Conservation (phyloP, 1,140 invertebrate species). For the Drosophila willistoni region DNA sequence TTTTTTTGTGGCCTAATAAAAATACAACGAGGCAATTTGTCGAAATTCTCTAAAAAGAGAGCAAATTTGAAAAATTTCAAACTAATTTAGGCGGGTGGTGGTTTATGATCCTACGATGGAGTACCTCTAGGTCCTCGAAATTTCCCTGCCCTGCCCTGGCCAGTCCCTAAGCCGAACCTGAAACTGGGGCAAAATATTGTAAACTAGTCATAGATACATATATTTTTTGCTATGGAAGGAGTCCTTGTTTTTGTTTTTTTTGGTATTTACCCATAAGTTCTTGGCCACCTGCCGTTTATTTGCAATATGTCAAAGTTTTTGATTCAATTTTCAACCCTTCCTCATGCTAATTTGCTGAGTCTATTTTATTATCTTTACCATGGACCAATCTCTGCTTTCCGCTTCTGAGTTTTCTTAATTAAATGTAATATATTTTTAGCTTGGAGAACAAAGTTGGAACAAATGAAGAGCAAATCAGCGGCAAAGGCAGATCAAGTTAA, state of each 20-base stretch:
- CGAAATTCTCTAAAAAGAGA: conserved; percentile 44
- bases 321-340: no score
- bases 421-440: no score
- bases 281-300: conserved; percentile 77
- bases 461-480: no score
- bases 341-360: no score
- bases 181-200: conserved; percentile 59
- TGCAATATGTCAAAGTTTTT: conserved; percentile 62
- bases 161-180: conserved; percentile 19
- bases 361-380: no score
- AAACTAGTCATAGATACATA: conserved; percentile 2
- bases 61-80: conserved; percentile 47
- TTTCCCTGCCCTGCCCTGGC: conserved; percentile 20
- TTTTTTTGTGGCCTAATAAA: conserved; percentile 51
- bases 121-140: conserved; percentile 23
- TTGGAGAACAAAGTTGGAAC: no score
- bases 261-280: conserved; percentile 48
- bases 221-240: conserved; percentile 10
- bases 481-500: no score
- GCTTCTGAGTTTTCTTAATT: no score
- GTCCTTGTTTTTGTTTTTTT: conserved; percentile 23
- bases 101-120: conserved; percentile 50
- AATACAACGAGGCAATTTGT: conserved; percentile 50
- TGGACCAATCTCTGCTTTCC: no score
- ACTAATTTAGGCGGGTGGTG: conserved; percentile 78